Evolutionary conservation across 1,140 invertebrate genomes (phyloP), one percentile per base, ranked within the genome.

Genomic region (Plutomurus gul): DNA sequence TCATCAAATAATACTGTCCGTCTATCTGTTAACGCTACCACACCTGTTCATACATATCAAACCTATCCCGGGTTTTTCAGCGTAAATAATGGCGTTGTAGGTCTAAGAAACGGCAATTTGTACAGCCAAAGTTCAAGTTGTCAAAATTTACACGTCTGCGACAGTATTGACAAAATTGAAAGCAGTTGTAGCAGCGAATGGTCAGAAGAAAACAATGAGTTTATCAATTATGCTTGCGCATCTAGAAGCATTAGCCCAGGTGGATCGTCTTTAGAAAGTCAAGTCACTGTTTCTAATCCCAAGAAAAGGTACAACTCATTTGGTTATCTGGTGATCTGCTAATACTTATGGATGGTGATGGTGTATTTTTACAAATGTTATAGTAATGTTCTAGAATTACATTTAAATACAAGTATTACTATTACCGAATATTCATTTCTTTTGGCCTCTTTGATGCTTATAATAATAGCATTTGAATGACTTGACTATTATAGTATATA

Each of bases 71-170:
- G 56, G 56, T 65, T 65, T 65, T 65, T 65, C 56, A 65, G 56
- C 56, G 56, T 65, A 4, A 65, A 65, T 36, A 65, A 65, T 36
- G 56, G 56, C 56, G 56, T 65, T 65, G 56, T 65, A 65, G 56
- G 56, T n/a, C 56, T 65, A 13, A 65, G 56, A 65, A 65, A n/a
- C 16, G 27, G 11, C 16, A 65, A 10, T 65, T 65, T 65, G 18
- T 65, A 65, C 27, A 51, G 25, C 25, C 47, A 51, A 3, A 65
- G 30, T 18, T 30, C 30, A n/a, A 60, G 25, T 22, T 56, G 51
- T 56, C 51, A 56, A 60, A 18, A 27, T 13, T 16, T 65, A 8
- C 56, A 65, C 5, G 0, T 36, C 13, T 65, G 56, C 27, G 56
- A 65, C 5, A 30, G 27, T n/a, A n/a, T 36, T 16, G 56, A 65